phyloP scores from a whole-genome alignment of 2,888 invertebrate genomes.

The Scaptomyza polygonia region DNA sequence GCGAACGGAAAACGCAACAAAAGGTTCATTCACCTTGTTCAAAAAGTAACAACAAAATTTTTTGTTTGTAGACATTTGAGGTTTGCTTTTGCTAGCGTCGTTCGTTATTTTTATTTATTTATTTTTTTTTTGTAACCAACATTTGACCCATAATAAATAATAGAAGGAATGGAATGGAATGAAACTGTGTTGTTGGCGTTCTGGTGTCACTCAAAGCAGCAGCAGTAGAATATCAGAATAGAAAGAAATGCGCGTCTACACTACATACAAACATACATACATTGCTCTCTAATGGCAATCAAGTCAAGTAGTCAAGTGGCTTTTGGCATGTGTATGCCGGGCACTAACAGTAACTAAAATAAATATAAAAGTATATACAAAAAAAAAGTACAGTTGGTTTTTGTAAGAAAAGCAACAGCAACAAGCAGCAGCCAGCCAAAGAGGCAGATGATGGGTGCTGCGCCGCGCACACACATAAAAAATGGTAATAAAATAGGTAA shows the following conservation, averaged over 20 bases:
- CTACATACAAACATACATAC: conserved; percentile 13
- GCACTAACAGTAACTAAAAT: conserved; percentile 77
- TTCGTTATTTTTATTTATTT: conserved; percentile 20
- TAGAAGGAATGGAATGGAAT: conserved; percentile 36
- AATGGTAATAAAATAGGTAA: conserved; percentile 79
- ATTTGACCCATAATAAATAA: conserved; percentile 72
- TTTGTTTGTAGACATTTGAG: conserved; percentile 25
- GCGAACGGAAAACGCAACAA: conserved; percentile 34
- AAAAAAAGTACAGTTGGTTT: conserved; percentile 76
- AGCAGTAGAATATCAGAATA: conserved; percentile 25
- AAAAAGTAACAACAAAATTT: conserved; percentile 22
- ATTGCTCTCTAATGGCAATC: conserved; percentile 76
- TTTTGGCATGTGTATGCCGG: conserved; percentile 51
- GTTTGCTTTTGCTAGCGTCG: conserved; percentile 44
- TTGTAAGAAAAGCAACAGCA: conserved; percentile 70
- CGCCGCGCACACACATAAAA: conserved; percentile 36
- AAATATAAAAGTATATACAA: conserved; percentile 25
- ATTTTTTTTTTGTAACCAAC: conserved; percentile 55
- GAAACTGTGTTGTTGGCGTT: conserved; percentile 16
- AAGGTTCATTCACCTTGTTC: conserved; percentile 78
- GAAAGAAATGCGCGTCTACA: conserved; percentile 49
- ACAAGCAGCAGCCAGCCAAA: conserved; percentile 45
- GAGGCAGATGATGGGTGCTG: conserved; percentile 56
- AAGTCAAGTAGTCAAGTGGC: conserved; percentile 79
- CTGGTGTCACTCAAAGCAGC: conserved; percentile 42